Percentiles rank a stretch among this genome's conserved stretches.
phyloP scores from a whole-genome alignment of 2,113 vertebrate genomes.

The Pluvialis apricaria region DNA sequence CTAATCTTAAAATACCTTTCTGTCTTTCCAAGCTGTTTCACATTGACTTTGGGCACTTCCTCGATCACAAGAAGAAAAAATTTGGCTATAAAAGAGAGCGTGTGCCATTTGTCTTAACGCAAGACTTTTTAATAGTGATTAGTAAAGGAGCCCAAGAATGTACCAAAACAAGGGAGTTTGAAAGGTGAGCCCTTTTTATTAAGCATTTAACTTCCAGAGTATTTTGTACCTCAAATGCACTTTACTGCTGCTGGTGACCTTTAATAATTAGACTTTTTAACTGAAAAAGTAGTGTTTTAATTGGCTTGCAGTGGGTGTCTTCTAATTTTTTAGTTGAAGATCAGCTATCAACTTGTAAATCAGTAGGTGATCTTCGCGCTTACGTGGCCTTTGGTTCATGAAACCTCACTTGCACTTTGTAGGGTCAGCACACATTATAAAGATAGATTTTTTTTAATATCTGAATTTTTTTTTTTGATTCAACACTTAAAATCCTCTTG shows the following conservation, averaged over 20 bases:
- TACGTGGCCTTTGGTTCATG: not conserved
- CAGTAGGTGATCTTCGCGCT: not conserved
- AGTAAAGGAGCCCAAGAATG: conserved; percentile 98
- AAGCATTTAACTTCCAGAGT: not conserved
- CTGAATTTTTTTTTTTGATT: not conserved
- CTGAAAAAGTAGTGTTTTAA: not conserved
- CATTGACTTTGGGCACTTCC: conserved; percentile 98
- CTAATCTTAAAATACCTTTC: not conserved
- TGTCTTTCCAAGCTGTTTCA: conserved; percentile 87
- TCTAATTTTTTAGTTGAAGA: not conserved
- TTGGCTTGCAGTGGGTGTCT: not conserved
- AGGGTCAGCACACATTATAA: not conserved
- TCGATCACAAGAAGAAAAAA: conserved; percentile 99
- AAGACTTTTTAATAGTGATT: conserved; percentile 98
- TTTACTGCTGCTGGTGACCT: not conserved
- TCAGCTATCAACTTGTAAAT: not conserved
- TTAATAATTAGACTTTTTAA: not conserved
- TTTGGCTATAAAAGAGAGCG: conserved; percentile 98
- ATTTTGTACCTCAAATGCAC: not conserved
- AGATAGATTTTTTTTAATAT: not conserved
- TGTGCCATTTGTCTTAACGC: conserved; percentile 96
- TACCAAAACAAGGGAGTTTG: conserved; percentile 97
- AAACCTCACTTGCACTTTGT: not conserved
- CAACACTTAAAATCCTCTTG: not conserved
- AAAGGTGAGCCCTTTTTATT: conserved; percentile 78